These are phyloP conservation scores for Nyctalus aviator DNA, from an alignment of 2,797 vertebrate species.

Conservation along the genomic window DNA sequence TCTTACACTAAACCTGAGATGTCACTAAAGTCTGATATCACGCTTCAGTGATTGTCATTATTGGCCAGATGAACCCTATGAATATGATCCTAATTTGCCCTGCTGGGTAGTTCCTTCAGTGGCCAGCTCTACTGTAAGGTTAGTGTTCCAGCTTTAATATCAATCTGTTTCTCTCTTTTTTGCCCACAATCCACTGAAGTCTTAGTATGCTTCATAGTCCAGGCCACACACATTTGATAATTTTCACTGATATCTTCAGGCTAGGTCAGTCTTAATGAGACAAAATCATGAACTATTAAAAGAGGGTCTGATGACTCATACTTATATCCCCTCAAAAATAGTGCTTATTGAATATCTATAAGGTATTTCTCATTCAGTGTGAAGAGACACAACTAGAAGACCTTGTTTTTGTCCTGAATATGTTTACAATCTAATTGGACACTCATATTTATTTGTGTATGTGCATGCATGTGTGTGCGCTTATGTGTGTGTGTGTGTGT, in stretches of 20 bases:
- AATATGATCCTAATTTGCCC: neutral
- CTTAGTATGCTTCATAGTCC: neutral
- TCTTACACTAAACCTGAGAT: neutral
- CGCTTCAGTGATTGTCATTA: neutral
- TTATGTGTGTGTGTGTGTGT: rapidly evolving
- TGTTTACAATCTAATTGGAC: neutral
- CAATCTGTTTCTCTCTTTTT: neutral
- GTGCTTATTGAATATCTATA: neutral
- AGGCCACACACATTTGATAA: neutral
- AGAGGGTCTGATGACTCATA: neutral
- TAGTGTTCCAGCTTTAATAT: neutral
- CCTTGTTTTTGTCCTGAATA: neutral
- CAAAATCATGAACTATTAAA: slow-evolving; percentile 40
- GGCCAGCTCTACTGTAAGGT: neutral
- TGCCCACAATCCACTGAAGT: neutral
- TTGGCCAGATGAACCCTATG: neutral
- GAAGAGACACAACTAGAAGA: neutral
- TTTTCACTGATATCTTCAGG: neutral
- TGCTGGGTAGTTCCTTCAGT: neutral
- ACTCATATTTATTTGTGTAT: neutral
- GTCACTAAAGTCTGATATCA: neutral
- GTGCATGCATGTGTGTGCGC: no score
- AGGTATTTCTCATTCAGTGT: neutral
- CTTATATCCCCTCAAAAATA: neutral
- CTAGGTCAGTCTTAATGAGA: neutral